These are phyloP conservation scores for Nomada lathburiana DNA, from an alignment of 2,888 invertebrate genomes.

Conservation along the genomic window DNA sequence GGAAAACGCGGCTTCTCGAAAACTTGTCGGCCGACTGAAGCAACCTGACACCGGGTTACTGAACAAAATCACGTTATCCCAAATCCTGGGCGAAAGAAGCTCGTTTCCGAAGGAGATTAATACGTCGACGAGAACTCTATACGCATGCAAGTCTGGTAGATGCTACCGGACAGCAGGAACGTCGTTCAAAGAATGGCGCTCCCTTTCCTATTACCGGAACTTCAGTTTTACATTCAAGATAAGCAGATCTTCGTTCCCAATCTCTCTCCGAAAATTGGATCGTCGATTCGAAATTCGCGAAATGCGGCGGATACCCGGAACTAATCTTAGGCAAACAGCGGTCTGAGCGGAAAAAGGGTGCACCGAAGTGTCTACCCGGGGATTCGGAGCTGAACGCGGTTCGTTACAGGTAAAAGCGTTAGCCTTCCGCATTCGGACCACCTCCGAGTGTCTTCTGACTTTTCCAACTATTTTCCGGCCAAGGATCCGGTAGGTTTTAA, in stretches of 20 bases:
- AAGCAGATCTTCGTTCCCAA: neutral
- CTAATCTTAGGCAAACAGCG: neutral
- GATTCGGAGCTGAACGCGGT: conserved; percentile 13
- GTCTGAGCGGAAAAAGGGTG: conserved; percentile 11
- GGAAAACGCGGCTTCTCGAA: conserved; percentile 40
- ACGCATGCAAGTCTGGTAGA: neutral
- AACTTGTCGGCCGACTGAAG: conserved; percentile 30
- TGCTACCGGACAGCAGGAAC: neutral
- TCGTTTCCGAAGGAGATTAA: conserved; percentile 18
- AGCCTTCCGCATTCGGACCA: neutral
- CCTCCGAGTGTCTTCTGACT: conserved; percentile 14
- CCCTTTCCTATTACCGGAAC: neutral
- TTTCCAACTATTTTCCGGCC: conserved; percentile 14
- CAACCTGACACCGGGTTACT: neutral
- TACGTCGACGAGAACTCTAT: neutral
- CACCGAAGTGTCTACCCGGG: neutral
- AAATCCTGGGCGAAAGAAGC: conserved; percentile 6
- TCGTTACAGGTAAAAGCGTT: conserved; percentile 38
- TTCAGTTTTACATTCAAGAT: neutral
- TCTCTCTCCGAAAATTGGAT: neutral
- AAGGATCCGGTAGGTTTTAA: neutral
- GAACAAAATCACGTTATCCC: conserved; percentile 28
- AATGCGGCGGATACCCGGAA: neutral
- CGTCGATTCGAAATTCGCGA: neutral
- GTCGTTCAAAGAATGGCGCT: neutral